These are phyloP conservation scores for Cosmia pyralina DNA, from an alignment of 2,888 invertebrate species.

Conservation along the genomic window DNA sequence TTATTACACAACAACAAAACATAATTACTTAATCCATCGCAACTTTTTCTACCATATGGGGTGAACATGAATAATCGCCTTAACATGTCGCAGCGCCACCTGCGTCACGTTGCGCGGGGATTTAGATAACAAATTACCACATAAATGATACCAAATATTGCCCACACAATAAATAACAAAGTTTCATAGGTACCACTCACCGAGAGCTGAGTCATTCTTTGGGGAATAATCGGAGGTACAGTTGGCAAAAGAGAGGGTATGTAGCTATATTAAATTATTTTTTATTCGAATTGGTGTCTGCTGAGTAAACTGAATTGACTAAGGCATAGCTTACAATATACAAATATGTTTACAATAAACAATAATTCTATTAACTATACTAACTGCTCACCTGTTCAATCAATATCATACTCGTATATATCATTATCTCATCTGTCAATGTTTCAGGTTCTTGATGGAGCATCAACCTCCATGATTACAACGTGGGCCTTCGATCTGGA, in stretches of 20 bases:
- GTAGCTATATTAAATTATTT: neutral
- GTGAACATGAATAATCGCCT: slow-evolving; percentile 39
- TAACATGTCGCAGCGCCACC: slow-evolving; percentile 26
- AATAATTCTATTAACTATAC: no score
- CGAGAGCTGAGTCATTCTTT: slow-evolving; percentile 4
- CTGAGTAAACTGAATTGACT: neutral
- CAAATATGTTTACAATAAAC: no score
- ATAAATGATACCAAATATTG: slow-evolving; percentile 46
- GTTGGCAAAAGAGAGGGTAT: neutral
- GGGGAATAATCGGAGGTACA: slow-evolving; percentile 26
- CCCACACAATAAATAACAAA: slow-evolving; percentile 31
- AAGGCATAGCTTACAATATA: no score
- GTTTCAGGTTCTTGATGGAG: neutral
- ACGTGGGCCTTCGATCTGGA: neutral
- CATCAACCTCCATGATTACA: neutral
- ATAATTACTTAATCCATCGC: slow-evolving; percentile 6
- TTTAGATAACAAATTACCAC: slow-evolving; percentile 65
- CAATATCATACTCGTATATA: no score
- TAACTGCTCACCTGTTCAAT: neutral
- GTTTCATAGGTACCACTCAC: slow-evolving; percentile 24
- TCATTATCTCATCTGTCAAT: neutral
- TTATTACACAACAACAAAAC: slow-evolving; percentile 1
- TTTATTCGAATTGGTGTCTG: neutral
- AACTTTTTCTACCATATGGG: slow-evolving; percentile 23
- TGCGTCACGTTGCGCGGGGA: slow-evolving; percentile 54